Evolutionary conservation across 2,888 invertebrate genomes (phyloP).

Genomic region (Amphimallon solstitiale): DNA sequence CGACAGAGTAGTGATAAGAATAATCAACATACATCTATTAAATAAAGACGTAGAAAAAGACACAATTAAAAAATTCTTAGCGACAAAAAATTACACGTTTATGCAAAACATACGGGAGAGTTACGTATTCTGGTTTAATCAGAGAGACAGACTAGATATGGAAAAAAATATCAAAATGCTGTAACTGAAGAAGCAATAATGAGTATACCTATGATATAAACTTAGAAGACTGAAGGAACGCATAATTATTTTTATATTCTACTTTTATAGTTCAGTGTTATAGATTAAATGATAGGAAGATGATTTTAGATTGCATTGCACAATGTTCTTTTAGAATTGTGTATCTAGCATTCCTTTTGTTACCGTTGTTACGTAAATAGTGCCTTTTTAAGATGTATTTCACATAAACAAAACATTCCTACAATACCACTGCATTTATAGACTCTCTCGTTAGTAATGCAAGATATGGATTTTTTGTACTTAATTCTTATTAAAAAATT

Average conservation of each 20-base stretch:
- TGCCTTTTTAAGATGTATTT: slow-evolving; percentile 18
- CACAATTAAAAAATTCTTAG: slow-evolving; percentile 59
- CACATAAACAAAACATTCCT: slow-evolving; percentile 14
- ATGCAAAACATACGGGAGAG: slow-evolving; percentile 58
- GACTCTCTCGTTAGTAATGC: slow-evolving; percentile 8
- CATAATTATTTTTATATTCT: slow-evolving; percentile 39
- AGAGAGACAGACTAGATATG: slow-evolving; percentile 12
- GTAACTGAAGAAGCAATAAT: slow-evolving; percentile 27
- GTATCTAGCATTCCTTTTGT: slow-evolving; percentile 8
- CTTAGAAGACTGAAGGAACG: slow-evolving; percentile 45
- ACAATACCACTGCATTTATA: slow-evolving; percentile 27
- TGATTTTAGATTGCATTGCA: neutral
- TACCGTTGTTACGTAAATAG: slow-evolving; percentile 34
- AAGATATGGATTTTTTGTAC: slow-evolving; percentile 7
- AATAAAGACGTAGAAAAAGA: slow-evolving; percentile 57
- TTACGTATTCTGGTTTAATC: slow-evolving; percentile 51
- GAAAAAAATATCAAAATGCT: slow-evolving; percentile 6
- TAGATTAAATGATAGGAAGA: neutral
- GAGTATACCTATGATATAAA: slow-evolving; percentile 25
- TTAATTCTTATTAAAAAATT: slow-evolving; percentile 4
- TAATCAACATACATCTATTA: slow-evolving; percentile 61
- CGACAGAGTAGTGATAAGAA: slow-evolving; percentile 62
- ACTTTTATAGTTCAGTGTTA: slow-evolving; percentile 3
- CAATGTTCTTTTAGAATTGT: slow-evolving; percentile 8
- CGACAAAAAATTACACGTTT: slow-evolving; percentile 59